phyloP scores from a whole-genome alignment of 2,113 vertebrate species.

The Stegostoma tigrinum region DNA sequence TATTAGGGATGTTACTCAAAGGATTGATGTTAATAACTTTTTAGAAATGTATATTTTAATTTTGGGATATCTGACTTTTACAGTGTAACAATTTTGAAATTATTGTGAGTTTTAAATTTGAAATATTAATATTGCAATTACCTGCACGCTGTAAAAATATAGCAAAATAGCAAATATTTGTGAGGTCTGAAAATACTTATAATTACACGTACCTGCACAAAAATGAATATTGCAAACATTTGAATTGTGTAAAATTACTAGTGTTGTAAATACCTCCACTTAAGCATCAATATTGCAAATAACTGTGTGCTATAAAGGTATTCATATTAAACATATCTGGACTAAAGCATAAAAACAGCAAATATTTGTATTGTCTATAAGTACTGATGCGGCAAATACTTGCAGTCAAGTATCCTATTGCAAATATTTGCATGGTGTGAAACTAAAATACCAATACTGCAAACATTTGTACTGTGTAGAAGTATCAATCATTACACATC shows the following conservation, averaged over 20 bases:
- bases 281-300: no score
- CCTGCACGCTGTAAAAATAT: neutral
- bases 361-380: no score
- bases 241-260: neutral
- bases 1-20: neutral
- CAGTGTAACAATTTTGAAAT: neutral
- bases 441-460: neutral
- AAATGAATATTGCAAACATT: no score
- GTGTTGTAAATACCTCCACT: neutral
- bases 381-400: no score
- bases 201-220: no score
- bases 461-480: neutral
- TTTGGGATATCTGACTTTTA: neutral
- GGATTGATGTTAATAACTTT: neutral
- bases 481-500: neutral
- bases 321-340: neutral
- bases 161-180: no score
- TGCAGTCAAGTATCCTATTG: no score
- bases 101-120: neutral
- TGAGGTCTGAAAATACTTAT: no score
- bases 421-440: no score
- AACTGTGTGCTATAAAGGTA: no score
- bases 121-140: neutral
- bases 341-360: neutral
- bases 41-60: neutral